phyloP scores from a whole-genome alignment of 2,888 invertebrate genomes.

The Axea sp. region DNA sequence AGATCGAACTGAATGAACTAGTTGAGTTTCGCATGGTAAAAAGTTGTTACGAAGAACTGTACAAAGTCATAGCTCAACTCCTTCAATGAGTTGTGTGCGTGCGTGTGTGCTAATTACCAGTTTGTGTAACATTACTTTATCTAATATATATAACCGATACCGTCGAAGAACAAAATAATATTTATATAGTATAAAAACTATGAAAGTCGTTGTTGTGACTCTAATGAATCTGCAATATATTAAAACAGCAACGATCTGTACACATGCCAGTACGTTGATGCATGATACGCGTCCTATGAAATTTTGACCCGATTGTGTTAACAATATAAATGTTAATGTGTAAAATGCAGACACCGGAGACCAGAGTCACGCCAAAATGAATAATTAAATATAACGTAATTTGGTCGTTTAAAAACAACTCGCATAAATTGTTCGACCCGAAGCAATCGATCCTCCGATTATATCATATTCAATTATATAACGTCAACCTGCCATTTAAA shows the following conservation, averaged over 20 bases:
- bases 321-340: conserved; percentile 9
- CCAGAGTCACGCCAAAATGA: conserved; percentile 28
- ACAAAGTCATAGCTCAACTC: no score
- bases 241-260: conserved; percentile 25
- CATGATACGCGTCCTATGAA: conserved; percentile 44
- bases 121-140: no score
- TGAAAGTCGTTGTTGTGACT: neutral
- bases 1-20: no score
- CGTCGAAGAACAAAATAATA: no score
- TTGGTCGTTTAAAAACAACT: conserved; percentile 28
- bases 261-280: conserved; percentile 42
- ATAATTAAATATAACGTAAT: conserved; percentile 37
- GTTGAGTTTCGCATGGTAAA: no score
- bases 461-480: conserved; percentile 58
- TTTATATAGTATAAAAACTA: no score
- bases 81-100: no score
- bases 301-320: conserved; percentile 29
- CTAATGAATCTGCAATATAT: conserved; percentile 7
- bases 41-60: no score
- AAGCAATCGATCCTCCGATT: conserved; percentile 51
- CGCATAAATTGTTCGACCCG: conserved; percentile 47
- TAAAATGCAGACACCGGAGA: conserved; percentile 32
- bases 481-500: conserved; percentile 43
- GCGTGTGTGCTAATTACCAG: no score
- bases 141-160: no score